phyloP scores from a whole-genome alignment of 2,797 vertebrate genomes.

The Otolemur crassicaudatus region DNA sequence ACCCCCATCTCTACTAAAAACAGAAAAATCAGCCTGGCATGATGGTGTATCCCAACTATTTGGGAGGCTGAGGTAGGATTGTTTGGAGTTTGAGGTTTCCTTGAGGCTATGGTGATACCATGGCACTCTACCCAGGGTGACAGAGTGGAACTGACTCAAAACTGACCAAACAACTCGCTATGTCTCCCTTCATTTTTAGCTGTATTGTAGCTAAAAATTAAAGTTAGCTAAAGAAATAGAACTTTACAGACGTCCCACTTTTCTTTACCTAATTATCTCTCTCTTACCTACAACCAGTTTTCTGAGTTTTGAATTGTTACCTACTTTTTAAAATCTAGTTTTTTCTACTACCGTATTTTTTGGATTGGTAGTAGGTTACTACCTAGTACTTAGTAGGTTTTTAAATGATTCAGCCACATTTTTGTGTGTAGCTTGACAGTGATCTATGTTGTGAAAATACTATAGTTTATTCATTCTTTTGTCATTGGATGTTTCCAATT shows the following conservation, averaged over 20 bases:
- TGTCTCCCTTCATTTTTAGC: background rate
- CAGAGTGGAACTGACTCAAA: too few relatives aligned
- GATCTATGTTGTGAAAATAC: background rate
- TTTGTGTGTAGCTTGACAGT: background rate
- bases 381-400: background rate
- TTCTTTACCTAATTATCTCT: background rate
- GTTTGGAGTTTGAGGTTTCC: too few relatives aligned
- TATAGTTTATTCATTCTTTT: background rate
- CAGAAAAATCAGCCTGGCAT: too few relatives aligned
- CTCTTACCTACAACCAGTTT: background rate
- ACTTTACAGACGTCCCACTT: background rate
- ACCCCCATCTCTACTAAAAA: too few relatives aligned
- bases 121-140: too few relatives aligned
- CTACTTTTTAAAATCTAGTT: background rate
- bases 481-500: background rate
- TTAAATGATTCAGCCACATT: background rate
- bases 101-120: too few relatives aligned
- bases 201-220: background rate
- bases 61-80: too few relatives aligned
- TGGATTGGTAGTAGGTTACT: background rate
- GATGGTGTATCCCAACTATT: too few relatives aligned
- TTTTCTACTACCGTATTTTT: background rate
- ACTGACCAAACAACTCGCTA: too few relatives aligned
- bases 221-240: background rate
- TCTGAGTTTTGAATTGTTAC: background rate